These are phyloP conservation scores for Zaprionus nigranus DNA, from an alignment of 1,140 invertebrate species.

Conservation along the genomic window DNA sequence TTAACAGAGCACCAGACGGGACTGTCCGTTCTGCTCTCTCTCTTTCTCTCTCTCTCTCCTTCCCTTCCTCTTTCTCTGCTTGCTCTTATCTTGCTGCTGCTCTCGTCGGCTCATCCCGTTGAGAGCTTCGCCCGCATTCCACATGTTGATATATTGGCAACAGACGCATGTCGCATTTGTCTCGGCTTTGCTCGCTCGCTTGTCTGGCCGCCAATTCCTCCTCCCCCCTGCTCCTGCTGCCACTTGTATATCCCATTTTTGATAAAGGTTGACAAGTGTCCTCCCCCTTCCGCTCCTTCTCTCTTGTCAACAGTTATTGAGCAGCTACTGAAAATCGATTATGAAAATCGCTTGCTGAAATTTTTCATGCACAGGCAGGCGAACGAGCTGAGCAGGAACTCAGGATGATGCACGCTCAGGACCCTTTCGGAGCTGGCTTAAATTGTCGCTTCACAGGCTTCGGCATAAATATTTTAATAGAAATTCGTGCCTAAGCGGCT, in stretches of 20 bases:
- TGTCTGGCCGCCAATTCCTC: slow-evolving; percentile 16
- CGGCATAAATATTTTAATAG: slow-evolving; percentile 83
- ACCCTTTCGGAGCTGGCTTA: slow-evolving; percentile 41
- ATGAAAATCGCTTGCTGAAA: slow-evolving; percentile 79
- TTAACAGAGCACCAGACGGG: slow-evolving; percentile 16
- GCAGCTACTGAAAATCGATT: slow-evolving; percentile 72
- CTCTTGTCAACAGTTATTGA: slow-evolving; percentile 71
- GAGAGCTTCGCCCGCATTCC: slow-evolving; percentile 38
- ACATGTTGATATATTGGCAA: slow-evolving; percentile 83
- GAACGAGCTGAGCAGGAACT: neutral
- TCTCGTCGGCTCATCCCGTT: neutral
- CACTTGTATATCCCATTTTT: slow-evolving; percentile 49
- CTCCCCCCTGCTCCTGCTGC: neutral
- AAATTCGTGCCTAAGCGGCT: slow-evolving; percentile 69
- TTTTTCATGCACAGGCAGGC: slow-evolving; percentile 60
- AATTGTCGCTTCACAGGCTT: slow-evolving; percentile 57
- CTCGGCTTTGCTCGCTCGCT: slow-evolving; percentile 54
- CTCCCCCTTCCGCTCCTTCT: neutral
- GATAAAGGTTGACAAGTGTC: slow-evolving; percentile 80
- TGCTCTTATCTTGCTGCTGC: neutral
- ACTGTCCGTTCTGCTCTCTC: neutral
- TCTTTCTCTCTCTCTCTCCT: neutral
- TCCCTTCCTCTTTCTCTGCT: neutral
- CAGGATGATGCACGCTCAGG: neutral
- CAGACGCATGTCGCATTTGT: slow-evolving; percentile 82